Evolutionary conservation across 2,888 invertebrate species (phyloP), one percentile per base, ranked within the genome.

Genomic region (Lomographa bimaculata): DNA sequence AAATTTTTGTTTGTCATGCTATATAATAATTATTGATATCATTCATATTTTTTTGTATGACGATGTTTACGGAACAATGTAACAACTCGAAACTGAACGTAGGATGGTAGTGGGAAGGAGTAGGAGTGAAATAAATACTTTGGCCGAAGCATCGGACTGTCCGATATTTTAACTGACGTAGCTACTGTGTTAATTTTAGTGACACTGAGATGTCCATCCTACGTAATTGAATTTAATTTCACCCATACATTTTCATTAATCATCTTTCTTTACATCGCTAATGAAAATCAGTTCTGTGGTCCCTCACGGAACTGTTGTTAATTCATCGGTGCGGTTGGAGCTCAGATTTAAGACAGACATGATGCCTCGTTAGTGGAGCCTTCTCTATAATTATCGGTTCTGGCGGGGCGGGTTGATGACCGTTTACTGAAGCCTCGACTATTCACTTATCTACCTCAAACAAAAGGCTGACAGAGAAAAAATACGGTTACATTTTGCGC

Each of bases 361-460:
- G 65, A 65, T 70, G 58, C 62, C 67, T 83, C 69, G 79, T 81
- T 78, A 78, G 72, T 62, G 63, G 57, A 71, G 62, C 64, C 66
- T 70, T 59, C 67, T 67, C 64, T 74, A 59, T 83, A 84, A 85
- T 83, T 83, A 85, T 69, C 60, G 60, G 50, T 59, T 47, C 48
- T 55, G 50, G 54, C 50, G 32, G 40, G 38, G 48, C 64, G 68
- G 82, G 80, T 80, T 72, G 77, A 75, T 73, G 80, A 80, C 83
- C 82, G 79, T 72, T 70, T 64, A 64, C 71, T 55, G 61, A 69
- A 66, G 63, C 53, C 60, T 60, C 56, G 65, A 63, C 78, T 80
- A 81, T 81, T 81, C 82, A 82, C 79, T 84, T 81, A 85, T 83
- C 82, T 80, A 64, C 57, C 65, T 71, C 79, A 81, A 83, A 87